Evolutionary conservation across 2,797 vertebrate genomes (phyloP).

Genomic region (Mastacembelus armatus): DNA sequence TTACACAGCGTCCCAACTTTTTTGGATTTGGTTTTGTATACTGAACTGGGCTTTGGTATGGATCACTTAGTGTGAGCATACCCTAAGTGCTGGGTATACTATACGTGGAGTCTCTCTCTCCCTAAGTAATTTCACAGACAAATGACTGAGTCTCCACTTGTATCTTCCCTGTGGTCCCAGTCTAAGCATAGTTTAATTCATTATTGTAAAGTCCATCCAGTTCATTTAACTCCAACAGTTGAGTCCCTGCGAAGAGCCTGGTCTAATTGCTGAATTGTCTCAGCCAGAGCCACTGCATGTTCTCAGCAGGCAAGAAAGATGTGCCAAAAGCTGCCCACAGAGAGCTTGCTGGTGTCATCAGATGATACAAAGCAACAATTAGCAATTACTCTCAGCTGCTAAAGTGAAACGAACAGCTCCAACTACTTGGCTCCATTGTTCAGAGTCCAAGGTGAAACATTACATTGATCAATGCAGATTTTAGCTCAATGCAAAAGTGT

Average conservation of each 20-base stretch:
- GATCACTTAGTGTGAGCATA: no score
- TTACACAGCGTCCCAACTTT: no score
- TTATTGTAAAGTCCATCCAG: slow-evolving; percentile 38
- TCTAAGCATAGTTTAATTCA: slow-evolving; percentile 46
- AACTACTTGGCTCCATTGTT: slow-evolving; percentile 37
- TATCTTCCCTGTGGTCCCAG: slow-evolving; percentile 20
- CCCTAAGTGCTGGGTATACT: no score
- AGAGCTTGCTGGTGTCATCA: slow-evolving; percentile 36
- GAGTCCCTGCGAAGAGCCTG: slow-evolving; percentile 5
- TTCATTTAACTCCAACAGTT: slow-evolving; percentile 48
- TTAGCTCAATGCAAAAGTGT: slow-evolving; percentile 1
- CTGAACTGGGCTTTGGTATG: no score
- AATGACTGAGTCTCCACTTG: slow-evolving; percentile 15
- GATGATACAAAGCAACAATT: slow-evolving; percentile 48
- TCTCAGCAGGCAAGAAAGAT: slow-evolving; percentile 46
- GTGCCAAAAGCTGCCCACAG: slow-evolving; percentile 46
- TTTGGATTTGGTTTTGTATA: no score
- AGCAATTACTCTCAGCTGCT: slow-evolving; percentile 43
- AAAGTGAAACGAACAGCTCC: slow-evolving; percentile 35
- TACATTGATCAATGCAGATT: slow-evolving; percentile 20
- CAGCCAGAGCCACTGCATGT: slow-evolving; percentile 32
- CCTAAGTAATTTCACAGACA: slow-evolving; percentile 30
- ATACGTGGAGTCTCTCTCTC: not conserved
- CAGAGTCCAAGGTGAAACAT: slow-evolving; percentile 17
- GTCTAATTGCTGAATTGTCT: slow-evolving; percentile 55